Conservation (phyloP, 2,113 vertebrate genomes). For the Indicator indicator region DNA sequence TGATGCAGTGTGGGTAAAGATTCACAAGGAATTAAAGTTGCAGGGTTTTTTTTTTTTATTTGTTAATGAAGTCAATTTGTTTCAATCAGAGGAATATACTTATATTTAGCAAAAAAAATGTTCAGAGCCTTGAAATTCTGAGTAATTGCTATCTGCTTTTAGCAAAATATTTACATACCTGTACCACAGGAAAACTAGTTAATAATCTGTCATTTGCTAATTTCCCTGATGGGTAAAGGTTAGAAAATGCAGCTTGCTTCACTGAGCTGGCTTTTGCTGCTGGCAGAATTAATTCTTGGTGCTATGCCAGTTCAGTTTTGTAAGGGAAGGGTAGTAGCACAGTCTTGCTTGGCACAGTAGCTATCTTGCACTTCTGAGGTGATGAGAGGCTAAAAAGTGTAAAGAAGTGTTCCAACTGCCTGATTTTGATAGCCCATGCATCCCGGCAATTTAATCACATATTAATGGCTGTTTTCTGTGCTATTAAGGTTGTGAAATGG, state of each 20-base stretch:
- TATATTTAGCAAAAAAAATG: not conserved
- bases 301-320: not conserved
- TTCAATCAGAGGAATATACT: not conserved
- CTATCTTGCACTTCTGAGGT: not conserved
- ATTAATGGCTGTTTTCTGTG: conserved; percentile 41
- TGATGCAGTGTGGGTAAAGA: not conserved
- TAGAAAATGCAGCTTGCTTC: not conserved
- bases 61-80: not conserved
- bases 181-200: not conserved
- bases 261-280: not conserved
- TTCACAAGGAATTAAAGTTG: not conserved
- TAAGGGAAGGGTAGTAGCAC: not conserved
- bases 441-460: conserved; percentile 58
- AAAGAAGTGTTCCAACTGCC: conserved; percentile 22
- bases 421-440: conserved; percentile 20
- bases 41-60: accelerated
- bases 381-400: conserved; percentile 49
- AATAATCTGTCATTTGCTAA: not conserved
- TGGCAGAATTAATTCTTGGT: not conserved
- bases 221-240: not conserved
- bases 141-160: not conserved
- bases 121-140: not conserved
- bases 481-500: conserved; percentile 51
- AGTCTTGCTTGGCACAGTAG: not conserved
- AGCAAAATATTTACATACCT: not conserved